These are phyloP conservation scores for Parapristionchus giblindavisi DNA, from an alignment of 2,888 invertebrate species.

Conservation along the genomic window DNA sequence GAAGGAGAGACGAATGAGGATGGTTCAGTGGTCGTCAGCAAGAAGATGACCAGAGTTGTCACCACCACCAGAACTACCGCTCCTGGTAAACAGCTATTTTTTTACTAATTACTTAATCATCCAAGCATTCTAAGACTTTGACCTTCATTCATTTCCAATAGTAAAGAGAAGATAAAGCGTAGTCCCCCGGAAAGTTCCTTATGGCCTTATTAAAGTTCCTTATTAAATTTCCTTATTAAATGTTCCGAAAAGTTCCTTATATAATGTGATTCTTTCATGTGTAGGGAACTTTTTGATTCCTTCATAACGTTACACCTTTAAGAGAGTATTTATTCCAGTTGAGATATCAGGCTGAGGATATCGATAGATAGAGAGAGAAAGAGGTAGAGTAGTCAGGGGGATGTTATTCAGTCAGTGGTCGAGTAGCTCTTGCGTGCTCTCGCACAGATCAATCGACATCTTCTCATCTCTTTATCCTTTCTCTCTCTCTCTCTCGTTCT, in stretches of 20 bases:
- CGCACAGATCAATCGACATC: slow-evolving; percentile 20
- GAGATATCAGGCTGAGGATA: neutral
- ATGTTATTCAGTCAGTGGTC: too few species aligned
- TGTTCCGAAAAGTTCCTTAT: too few species aligned
- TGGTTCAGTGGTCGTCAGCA: slow-evolving; percentile 67
- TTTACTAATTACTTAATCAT: neutral
- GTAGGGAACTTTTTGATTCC: neutral
- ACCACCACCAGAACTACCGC: slow-evolving; percentile 68
- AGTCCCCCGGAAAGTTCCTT: too few species aligned
- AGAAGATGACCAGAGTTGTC: slow-evolving; percentile 68
- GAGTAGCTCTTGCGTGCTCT: too few species aligned
- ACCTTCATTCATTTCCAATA: neutral
- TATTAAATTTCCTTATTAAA: too few species aligned
- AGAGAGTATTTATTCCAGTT: neutral
- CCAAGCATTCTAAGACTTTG: neutral
- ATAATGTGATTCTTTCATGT: too few species aligned
- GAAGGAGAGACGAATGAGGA: slow-evolving; percentile 69
- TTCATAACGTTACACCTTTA: neutral
- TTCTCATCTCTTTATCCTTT: too few species aligned
- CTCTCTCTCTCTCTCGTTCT: slow-evolving; percentile 2
- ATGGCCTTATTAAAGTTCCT: too few species aligned
- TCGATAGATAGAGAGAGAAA: neutral
- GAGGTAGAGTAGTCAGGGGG: too few species aligned
- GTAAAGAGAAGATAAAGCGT: too few species aligned
- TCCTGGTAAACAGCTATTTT: slow-evolving; percentile 54